phyloP scores from a whole-genome alignment of 1,140 invertebrate genomes.

The Drosophila yakuba region DNA sequence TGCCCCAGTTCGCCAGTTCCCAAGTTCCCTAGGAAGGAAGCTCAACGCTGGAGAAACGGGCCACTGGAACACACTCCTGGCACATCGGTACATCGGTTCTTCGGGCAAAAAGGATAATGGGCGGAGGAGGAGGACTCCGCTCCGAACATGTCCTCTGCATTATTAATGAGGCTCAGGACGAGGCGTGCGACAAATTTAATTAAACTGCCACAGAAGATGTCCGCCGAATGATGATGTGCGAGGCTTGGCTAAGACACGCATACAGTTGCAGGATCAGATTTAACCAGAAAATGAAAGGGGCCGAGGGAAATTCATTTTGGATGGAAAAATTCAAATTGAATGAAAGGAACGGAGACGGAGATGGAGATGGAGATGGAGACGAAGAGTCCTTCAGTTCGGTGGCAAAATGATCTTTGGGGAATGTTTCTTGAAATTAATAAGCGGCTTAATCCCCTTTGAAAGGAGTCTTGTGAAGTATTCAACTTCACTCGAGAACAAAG shows the following conservation, averaged over 20 bases:
- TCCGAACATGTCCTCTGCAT: conserved; percentile 58
- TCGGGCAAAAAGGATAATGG: conserved; percentile 37
- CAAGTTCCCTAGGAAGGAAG: not conserved
- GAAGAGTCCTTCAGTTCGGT: not conserved
- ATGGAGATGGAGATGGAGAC: too few relatives aligned
- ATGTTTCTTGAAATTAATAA: conserved; percentile 6
- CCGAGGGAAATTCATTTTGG: conserved; percentile 1
- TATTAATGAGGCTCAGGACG: conserved; percentile 66
- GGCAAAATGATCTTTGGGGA: conserved; percentile 19
- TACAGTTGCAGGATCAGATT: conserved; percentile 29
- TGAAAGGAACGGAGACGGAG: too few relatives aligned
- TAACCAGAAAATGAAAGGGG: conserved; percentile 8
- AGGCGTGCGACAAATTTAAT: conserved; percentile 64
- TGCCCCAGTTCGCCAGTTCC: not conserved
- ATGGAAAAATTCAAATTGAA: not conserved
- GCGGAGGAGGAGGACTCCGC: not conserved
- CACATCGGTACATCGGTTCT: not conserved
- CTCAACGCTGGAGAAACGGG: conserved; percentile 18
- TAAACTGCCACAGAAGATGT: conserved; percentile 59
- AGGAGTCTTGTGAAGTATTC: too few relatives aligned
- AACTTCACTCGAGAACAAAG: too few relatives aligned
- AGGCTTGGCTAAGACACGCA: conserved; percentile 32
- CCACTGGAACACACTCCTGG: conserved; percentile 17
- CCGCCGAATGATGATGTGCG: conserved; percentile 39
- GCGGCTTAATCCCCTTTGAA: not conserved